Percentiles rank a stretch among this genome's conserved stretches.
phyloP scores from a whole-genome alignment of 1,140 invertebrate species.

The Trichonephila inaurata region DNA sequence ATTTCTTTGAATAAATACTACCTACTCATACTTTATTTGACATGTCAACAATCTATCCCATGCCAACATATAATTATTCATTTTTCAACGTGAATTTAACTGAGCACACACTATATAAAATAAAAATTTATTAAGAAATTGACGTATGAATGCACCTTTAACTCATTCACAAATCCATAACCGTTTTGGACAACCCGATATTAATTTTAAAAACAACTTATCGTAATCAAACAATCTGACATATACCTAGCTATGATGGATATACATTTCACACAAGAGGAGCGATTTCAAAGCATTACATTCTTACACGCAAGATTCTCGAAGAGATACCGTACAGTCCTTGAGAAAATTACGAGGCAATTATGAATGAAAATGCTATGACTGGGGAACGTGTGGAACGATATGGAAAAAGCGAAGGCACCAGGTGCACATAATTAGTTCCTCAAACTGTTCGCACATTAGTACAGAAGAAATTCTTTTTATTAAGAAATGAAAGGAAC shows the following conservation, averaged over 20 bases:
- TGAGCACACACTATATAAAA: too few relatives aligned
- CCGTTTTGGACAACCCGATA: background rate
- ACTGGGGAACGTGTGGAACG: background rate
- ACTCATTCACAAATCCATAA: too few relatives aligned
- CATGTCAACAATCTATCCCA: too few relatives aligned
- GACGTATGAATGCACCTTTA: too few relatives aligned
- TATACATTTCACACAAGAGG: background rate
- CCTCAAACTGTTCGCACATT: constrained; percentile 38
- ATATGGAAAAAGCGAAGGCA: background rate
- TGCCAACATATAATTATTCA: too few relatives aligned
- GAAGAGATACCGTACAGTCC: background rate
- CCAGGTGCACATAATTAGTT: constrained; percentile 41
- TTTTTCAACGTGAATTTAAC: too few relatives aligned
- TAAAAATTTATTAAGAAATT: too few relatives aligned
- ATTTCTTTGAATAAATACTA: too few relatives aligned
- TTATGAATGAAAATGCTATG: background rate
- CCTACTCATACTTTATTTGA: too few relatives aligned
- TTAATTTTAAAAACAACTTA: background rate
- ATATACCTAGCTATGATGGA: background rate
- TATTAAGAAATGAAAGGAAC: constrained; percentile 45
- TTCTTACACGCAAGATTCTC: background rate
- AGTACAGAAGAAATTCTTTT: background rate
- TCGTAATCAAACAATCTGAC: background rate
- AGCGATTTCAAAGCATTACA: background rate
- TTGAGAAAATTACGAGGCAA: constrained; percentile 38